Base-by-base conservation (phyloP, 2,888 invertebrate species). In the Drosophila robusta region DNA sequence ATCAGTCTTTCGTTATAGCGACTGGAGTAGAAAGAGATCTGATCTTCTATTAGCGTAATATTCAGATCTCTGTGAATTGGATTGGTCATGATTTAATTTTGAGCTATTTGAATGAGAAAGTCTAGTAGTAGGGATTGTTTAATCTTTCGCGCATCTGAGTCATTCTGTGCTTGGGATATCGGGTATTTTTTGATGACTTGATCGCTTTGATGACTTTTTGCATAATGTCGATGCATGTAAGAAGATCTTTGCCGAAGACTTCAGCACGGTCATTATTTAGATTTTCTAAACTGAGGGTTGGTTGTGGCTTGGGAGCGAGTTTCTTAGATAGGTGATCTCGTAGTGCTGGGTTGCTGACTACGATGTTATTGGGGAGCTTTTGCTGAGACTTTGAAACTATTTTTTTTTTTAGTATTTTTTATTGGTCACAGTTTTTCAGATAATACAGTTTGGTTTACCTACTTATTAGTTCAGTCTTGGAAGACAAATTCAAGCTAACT, bases 171-270 rank as follows among this genome's bases (percentile, higher is more conserved):
- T 41, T 9, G 9, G 1, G 1, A 11, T 0, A 1, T 0, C 0
- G 49, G 39, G 12, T 64, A 57, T 34, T 51, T 44, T 4, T 14
- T 34, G n/a, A n/a, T n/a, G n/a, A n/a, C n/a, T n/a, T n/a, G n/a
- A n/a, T n/a, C n/a, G n/a, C n/a, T n/a, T n/a, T n/a, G 0, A 11
- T 9, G 0, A 16, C 0, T 1, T 14, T 26, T 12, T 34, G 51
- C 39, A 41, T 64, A 2, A 57, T 34, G 12, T 36, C 11, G 0
- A 51, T 22, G 38, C 60, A 60, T 1, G 9, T 9, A 9, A 4
- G 2, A 2, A 63, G 9, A 1, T 29, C 36, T 12, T 44, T 64
- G 2, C 50, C 42, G 3, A 58, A 46, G 2, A 14, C 11, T 1
- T 46, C 1, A 0, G 12, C 1, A 0, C 16, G 44, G 14, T 51